Base-by-base conservation (phyloP, 1,140 invertebrate species). In the Drosophila repleta region DNA sequence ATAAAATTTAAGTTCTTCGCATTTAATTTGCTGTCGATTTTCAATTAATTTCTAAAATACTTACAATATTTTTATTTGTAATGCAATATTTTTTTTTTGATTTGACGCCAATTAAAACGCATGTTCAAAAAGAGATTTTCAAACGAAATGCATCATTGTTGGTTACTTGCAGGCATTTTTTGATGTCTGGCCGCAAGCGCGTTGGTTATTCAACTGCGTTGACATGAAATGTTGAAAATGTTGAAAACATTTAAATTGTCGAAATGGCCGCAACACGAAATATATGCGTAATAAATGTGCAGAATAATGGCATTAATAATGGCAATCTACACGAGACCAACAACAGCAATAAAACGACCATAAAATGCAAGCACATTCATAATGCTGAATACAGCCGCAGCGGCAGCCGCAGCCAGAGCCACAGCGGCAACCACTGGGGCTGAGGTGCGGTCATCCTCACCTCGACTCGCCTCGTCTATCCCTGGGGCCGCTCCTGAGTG, bases 351-450 rank as follows among this genome's bases (percentile, higher is more conserved):
- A 74, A 74, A 77, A 62, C 41, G 63, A 41, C 74, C 82, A 85
- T 85, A 78, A 85, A 85, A 85, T 82, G 82, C 81, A 85, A 84
- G 68, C 76, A 62, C 65, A 73, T 73, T 62, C 37, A 73, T 68
- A 67, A 67, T 67, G 63, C 32, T 39, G 52, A 32, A 48, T 24
- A 11, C 5, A 49, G 43, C 64, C 45, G 15, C 77, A 72, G 52
- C n/a, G n/a, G n/a, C n/a, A n/a, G n/a, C n/a, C n/a, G n/a, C n/a
- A n/a, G n/a, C n/a, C n/a, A n/a, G n/a, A n/a, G n/a, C n/a, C n/a
- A 11, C 5, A 49, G 43, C 64, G 32, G 15, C 77, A 72, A 48
- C 53, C 77, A n/a, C 57, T 69, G 69, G 64, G 78, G 81, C 64
- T 82, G 55, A 45, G n/a, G n/a, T n/a, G n/a, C n/a, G n/a, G n/a